phyloP scores from a whole-genome alignment of 2,888 invertebrate species.

The Cheilosia vulpina region DNA sequence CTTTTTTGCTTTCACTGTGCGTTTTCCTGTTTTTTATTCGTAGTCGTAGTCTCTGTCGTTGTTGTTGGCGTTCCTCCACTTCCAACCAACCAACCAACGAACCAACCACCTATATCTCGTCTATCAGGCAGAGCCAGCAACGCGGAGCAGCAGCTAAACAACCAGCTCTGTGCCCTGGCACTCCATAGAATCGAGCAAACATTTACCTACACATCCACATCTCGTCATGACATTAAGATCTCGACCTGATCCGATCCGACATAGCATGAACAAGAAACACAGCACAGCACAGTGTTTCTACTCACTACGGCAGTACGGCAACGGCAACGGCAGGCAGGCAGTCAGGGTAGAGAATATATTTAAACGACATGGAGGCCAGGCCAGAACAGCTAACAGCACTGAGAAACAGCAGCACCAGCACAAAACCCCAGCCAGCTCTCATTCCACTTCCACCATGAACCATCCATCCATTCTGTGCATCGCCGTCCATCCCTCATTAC shows the following conservation, averaged over 20 bases:
- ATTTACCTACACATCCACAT: slow-evolving; percentile 54
- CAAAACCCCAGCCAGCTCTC: slow-evolving; percentile 67
- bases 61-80: slow-evolving; percentile 46
- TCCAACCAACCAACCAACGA: slow-evolving; percentile 9
- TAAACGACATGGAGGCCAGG: slow-evolving; percentile 63
- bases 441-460: slow-evolving; percentile 48
- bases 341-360: slow-evolving; percentile 42
- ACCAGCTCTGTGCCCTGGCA: slow-evolving; percentile 49
- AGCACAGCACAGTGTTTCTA: slow-evolving; percentile 23
- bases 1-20: slow-evolving; percentile 73
- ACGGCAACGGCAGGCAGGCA: background rate
- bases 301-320: background rate
- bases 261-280: slow-evolving; percentile 67
- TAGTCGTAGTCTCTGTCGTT: slow-evolving; percentile 42
- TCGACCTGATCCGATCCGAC: slow-evolving; percentile 75
- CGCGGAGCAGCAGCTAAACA: slow-evolving; percentile 24
- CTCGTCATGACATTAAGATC: slow-evolving; percentile 75
- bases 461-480: slow-evolving; percentile 56
- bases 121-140: slow-evolving; percentile 57
- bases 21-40: slow-evolving; percentile 71
- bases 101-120: slow-evolving; percentile 47
- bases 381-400: slow-evolving; percentile 46
- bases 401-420: slow-evolving; percentile 58
- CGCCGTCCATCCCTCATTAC: slow-evolving; percentile 47
- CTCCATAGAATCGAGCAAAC: slow-evolving; percentile 58